Base-by-base conservation (phyloP, 2,113 vertebrate genomes). In the Tor tambroides region DNA sequence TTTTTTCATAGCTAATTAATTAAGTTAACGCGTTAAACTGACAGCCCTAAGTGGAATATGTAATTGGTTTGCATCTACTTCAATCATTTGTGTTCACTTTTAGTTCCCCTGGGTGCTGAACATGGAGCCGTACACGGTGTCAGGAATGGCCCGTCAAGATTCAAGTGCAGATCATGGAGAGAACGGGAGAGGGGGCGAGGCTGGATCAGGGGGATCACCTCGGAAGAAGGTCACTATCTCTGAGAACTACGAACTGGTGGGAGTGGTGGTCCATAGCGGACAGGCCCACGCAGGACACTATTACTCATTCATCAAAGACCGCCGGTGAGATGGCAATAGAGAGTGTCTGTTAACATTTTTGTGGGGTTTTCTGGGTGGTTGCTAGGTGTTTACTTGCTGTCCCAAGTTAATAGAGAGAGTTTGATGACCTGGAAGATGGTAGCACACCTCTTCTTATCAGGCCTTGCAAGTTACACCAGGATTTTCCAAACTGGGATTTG, bases 51-150 rank as follows among this genome's bases (percentile, higher is more conserved):
- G 10, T 10, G 9, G 43, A 43, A 54, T 51, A 59, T 59, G 23
- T 23, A 38, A 35, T 72, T 32, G 4, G 23, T 38, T 41, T 41
- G 1, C 41, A 63, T 77, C 9, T 15, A 23, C 26, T 69, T 28
- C 3, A 4, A 28, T 49, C 5, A 32, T 51, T 56, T 86, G 32
- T 65, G 83, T 59, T 51, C 3, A 75, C 51, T 23, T 23, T 85
- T 91, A 99, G 98, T 99, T 99, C 90, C 98, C 98, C 30, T 99
- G 98, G 97, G 96, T 99, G 94, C 90, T 99, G 87, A 99, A 99
- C 93, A 99, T 99, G 98, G 98, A 99, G 92, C 98, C 98, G 7
- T 99, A 99, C 94, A 99, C 98, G 0, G 98, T 99, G 69, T 96
- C 97, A 0, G 98, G 98, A 85, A 99, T 99, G 97, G 98, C 98